Evolutionary conservation across 2,888 invertebrate species (phyloP), one percentile per base, ranked within the genome.

Genomic region (Tridacna crocea): DNA sequence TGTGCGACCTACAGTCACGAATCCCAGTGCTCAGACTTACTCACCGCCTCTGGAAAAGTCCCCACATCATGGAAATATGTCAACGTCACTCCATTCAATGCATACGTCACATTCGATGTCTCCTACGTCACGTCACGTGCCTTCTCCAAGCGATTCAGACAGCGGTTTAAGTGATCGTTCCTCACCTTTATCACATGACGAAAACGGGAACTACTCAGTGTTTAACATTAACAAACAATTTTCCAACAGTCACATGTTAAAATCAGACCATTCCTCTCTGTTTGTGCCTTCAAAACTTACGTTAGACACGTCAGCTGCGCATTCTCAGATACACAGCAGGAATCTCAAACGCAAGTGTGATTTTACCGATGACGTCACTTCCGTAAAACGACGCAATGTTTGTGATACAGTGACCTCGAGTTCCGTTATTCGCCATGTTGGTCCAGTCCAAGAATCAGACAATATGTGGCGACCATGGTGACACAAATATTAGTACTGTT

Each of bases 401-500:
- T 68, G 60, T 70, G 26, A 51, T 13, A 24, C 22, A 22, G 24
- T 15, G 47, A 70, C 2, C 24, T 15, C 48, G 0, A 51, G 51
- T 0, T 70, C 70, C 0, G 70, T 70, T 11, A 70, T 70, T 26
- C 22, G 48, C 1, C 70, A 51, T 3, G 22, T 51, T 70, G 51
- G 70, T 2, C 82, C 72, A 3, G 24, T 63, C 11, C 65, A 60
- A 2, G 75, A 47, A 46, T 66, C 78, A 17, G 75, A 74, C 22
- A 78, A 70, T 58, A 87, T 87, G 83, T 87, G 87, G 87, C 84
- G 87, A 27, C 87, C 87, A n/a, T 87, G 86, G 86, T 86, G 70
- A 77, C n/a, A 15, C 24, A 12, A n/a, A 22, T 11, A 8, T 8
- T 36, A 36, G 36, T 2, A 36, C 36, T 4, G 2, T 36, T 36